phyloP scores from a whole-genome alignment of 2,888 invertebrate genomes.

The Tyria jacobaeae region DNA sequence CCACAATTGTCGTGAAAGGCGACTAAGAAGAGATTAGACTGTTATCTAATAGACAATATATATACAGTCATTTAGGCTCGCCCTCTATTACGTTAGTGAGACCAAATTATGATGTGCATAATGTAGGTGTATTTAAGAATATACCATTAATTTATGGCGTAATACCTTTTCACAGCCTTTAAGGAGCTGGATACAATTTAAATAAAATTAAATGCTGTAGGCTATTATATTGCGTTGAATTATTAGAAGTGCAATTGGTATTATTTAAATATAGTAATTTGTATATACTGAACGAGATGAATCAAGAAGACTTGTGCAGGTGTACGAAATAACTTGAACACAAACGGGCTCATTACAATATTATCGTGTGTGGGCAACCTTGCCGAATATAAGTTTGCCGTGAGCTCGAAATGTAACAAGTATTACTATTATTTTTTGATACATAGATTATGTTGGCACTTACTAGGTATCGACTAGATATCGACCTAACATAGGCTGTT shows the following conservation, averaged over 20 bases:
- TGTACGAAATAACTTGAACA: conserved; percentile 25
- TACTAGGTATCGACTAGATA: not conserved
- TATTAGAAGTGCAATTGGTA: conserved; percentile 28
- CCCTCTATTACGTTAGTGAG: too few species aligned
- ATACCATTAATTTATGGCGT: too few species aligned
- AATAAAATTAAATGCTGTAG: conserved; percentile 23
- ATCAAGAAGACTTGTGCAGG: conserved; percentile 23
- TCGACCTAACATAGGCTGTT: not conserved
- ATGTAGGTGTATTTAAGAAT: too few species aligned
- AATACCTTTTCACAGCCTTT: conserved; percentile 5
- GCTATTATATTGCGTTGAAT: conserved; percentile 23
- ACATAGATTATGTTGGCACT: not conserved
- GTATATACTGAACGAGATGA: conserved; percentile 39
- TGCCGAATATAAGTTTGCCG: conserved; percentile 36
- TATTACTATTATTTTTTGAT: not conserved
- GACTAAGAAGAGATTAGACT: too few species aligned
- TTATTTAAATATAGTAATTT: conserved; percentile 43
- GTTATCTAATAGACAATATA: too few species aligned
- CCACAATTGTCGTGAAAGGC: too few species aligned
- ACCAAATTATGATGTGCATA: too few species aligned
- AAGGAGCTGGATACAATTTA: conserved; percentile 22
- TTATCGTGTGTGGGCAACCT: conserved; percentile 36
- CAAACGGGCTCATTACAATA: conserved; percentile 31
- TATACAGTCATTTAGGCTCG: too few species aligned
- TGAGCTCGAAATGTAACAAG: conserved; percentile 24